Conservation (phyloP, 1,140 invertebrate species). For the Pemphigus obesinymphae region DNA sequence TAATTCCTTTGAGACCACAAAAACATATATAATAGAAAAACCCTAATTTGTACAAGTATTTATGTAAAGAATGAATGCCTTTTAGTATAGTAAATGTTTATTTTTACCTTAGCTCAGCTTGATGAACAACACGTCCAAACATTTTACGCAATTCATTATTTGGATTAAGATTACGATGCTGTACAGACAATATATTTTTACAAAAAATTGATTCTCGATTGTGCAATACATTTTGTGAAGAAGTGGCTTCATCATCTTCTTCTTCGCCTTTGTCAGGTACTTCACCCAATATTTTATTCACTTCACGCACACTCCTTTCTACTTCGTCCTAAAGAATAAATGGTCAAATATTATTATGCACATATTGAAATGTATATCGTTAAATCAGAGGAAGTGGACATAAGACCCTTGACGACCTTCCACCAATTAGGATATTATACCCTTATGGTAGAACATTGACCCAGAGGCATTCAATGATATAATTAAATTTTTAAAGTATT, state of each 20-base stretch:
- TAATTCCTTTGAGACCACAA: no score
- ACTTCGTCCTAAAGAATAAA: conserved; percentile 63
- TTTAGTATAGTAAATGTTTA: no score
- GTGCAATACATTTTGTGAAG: conserved; percentile 3
- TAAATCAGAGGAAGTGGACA: no score
- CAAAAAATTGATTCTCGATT: conserved; percentile 22
- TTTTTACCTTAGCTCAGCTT: conserved; percentile 49
- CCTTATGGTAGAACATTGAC: no score
- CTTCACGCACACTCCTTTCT: conserved; percentile 65
- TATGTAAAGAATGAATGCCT: no score
- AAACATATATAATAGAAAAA: no score
- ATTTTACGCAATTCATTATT: conserved; percentile 78
- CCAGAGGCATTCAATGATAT: no score
- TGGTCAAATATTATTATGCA: conserved; percentile 41
- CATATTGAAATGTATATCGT: no score
- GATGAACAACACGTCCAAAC: conserved; percentile 67
- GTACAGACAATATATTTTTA: conserved; percentile 59
- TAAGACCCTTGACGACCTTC: no score
- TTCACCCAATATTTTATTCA: conserved; percentile 68
- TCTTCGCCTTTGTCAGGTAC: conserved; percentile 25
- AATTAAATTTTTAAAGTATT: no score
- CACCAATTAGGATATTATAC: no score
- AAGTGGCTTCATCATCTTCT: conserved; percentile 2
- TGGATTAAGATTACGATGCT: conserved; percentile 72
- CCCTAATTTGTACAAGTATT: no score